These are phyloP conservation scores for Apantesis nais DNA, from an alignment of 2,888 invertebrate species.

Conservation along the genomic window DNA sequence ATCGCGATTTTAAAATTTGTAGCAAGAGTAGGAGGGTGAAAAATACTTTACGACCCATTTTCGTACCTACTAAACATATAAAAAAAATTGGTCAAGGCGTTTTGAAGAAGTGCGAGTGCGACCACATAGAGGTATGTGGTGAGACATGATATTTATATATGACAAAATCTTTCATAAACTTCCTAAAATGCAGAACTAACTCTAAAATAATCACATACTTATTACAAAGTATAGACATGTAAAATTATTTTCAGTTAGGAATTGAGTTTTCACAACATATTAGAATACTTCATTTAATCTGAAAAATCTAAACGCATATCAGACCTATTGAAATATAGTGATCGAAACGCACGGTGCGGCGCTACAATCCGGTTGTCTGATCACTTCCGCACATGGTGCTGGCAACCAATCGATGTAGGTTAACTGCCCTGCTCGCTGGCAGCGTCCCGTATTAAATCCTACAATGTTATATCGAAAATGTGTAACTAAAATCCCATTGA, in stretches of 20 bases:
- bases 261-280: background rate
- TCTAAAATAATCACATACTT: too few relatives aligned
- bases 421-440: slow-evolving; percentile 62
- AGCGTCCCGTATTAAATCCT: slow-evolving; percentile 50
- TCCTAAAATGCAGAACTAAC: too few relatives aligned
- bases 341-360: slow-evolving; percentile 42
- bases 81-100: too few relatives aligned
- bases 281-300: background rate
- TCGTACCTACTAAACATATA: too few relatives aligned
- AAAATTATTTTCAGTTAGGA: background rate
- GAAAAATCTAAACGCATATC: background rate
- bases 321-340: slow-evolving; percentile 35
- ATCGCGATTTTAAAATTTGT: too few relatives aligned
- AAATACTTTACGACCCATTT: too few relatives aligned
- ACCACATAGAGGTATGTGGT: too few relatives aligned
- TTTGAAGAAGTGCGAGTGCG: too few relatives aligned
- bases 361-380: slow-evolving; percentile 43
- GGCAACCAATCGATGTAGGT: slow-evolving; percentile 66
- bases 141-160: too few relatives aligned
- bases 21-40: too few relatives aligned
- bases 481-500: slow-evolving; percentile 8
- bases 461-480: slow-evolving; percentile 42
- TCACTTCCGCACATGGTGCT: slow-evolving; percentile 65
- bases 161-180: too few relatives aligned
- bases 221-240: background rate